Conservation (phyloP, 1,140 invertebrate genomes). For the Tenebrio molitor region DNA sequence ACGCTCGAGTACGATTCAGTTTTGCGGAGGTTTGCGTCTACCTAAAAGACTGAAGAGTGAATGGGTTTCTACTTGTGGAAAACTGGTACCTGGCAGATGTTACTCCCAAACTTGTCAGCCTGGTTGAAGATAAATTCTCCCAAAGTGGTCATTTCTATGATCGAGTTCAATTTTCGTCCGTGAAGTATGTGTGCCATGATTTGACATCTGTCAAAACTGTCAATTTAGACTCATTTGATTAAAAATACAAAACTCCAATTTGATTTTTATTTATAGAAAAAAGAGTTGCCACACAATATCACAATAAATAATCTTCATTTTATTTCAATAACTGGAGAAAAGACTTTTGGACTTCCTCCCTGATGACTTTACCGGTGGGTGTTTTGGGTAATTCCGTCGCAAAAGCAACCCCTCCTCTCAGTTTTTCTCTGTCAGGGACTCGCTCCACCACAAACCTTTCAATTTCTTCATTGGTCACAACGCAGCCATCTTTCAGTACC, state of each 20-base stretch:
- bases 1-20: conserved; percentile 64
- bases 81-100: too few relatives aligned
- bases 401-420: conserved; percentile 18
- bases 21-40: conserved; percentile 68
- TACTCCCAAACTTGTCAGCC: too few relatives aligned
- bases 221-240: too few relatives aligned
- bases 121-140: too few relatives aligned
- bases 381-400: background rate
- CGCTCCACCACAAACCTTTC: background rate
- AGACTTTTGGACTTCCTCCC: background rate
- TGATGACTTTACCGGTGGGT: conserved; percentile 8
- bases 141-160: background rate
- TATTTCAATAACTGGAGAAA: too few relatives aligned
- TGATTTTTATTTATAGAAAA: too few relatives aligned
- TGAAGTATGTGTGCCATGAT: background rate
- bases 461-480: conserved; percentile 55
- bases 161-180: background rate
- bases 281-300: too few relatives aligned
- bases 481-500: conserved; percentile 64
- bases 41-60: conserved; percentile 59
- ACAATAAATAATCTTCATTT: too few relatives aligned
- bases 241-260: too few relatives aligned
- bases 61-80: background rate
- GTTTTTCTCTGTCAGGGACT: background rate
- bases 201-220: background rate